Conservation (phyloP, 2,113 vertebrate species). For the Callipepla squamata region DNA sequence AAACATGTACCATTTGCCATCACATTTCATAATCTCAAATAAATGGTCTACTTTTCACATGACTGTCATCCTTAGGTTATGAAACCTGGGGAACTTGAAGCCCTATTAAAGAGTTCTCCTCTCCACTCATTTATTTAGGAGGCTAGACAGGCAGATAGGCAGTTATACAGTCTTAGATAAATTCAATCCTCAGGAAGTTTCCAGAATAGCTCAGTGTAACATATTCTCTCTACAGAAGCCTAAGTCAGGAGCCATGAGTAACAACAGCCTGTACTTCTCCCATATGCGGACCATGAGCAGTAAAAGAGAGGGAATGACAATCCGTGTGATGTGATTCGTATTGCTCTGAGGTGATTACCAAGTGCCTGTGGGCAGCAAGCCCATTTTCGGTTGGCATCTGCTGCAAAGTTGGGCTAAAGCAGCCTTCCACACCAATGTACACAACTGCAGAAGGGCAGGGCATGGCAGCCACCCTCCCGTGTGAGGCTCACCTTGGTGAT, state of each 20-base stretch:
- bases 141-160: not conserved
- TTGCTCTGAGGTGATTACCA: not conserved
- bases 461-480: accelerated
- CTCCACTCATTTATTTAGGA: not conserved
- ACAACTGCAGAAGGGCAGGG: not conserved
- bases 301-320: not conserved
- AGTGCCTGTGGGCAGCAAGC: not conserved
- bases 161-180: not conserved
- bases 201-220: not conserved
- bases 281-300: not conserved
- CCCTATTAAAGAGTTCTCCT: not conserved
- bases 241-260: not conserved
- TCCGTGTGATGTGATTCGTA: accelerated
- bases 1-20: not conserved
- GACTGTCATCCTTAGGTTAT: not conserved
- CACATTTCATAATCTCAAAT: not conserved
- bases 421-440: not conserved
- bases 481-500: conserved; percentile 88
- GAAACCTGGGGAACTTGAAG: not conserved
- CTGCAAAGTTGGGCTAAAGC: not conserved
- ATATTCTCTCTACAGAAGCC: not conserved
- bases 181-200: not conserved
- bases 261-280: not conserved
- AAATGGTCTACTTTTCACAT: not conserved
- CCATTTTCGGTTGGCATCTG: too few species aligned